Evolutionary conservation across 2,888 invertebrate species (phyloP), one percentile per base, ranked within the genome.

Genomic region (Coelinius sp.): DNA sequence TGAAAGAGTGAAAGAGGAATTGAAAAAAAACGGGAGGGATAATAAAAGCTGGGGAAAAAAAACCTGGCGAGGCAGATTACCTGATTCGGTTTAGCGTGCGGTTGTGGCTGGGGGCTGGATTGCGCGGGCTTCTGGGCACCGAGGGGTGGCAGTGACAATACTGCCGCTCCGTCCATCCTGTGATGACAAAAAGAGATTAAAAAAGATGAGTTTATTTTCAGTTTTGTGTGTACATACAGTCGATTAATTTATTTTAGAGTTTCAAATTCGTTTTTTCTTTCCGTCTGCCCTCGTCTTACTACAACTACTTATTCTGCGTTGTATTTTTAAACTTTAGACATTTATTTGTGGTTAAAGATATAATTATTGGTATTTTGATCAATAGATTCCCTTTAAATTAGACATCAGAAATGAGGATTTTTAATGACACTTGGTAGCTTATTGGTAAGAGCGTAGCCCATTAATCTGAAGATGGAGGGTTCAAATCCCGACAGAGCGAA

Each of bases 1-100:
- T 68, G 14, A 44, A 22, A 49, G 46, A 41, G 56, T 68, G 14
- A 44, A 63, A 63, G 53, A 38, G 59, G 59, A 31, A 59, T 59
- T 59, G 59, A 17, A 59, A 35, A 59, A 59, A 59, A 35, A 49
- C 12, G 25, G 44, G 64, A n/a, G 46, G 27, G 46, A 56, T 53
- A 38, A 62, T 62, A 63, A 25, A 69, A 65, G 66, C 66, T 56
- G 62, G 44, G 24, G 67, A 64, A 59, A 46, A 68, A 63, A 52
- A 63, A 63, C 12, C 38, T 38, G 63, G 49, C 31, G 63, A 63
- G 52, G 53, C 65, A 70, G 46, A 71, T 71, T 86, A 91, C 91
- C 88, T 91, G 91, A 82, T 91, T 91, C 10, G 91, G 91, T 86
- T 91, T 91, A 38, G 89, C 87, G 77, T 85, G 89, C 64, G 90